These are phyloP conservation scores for Sinotaia quadrata DNA, from an alignment of 2,888 invertebrate species.

Conservation along the genomic window DNA sequence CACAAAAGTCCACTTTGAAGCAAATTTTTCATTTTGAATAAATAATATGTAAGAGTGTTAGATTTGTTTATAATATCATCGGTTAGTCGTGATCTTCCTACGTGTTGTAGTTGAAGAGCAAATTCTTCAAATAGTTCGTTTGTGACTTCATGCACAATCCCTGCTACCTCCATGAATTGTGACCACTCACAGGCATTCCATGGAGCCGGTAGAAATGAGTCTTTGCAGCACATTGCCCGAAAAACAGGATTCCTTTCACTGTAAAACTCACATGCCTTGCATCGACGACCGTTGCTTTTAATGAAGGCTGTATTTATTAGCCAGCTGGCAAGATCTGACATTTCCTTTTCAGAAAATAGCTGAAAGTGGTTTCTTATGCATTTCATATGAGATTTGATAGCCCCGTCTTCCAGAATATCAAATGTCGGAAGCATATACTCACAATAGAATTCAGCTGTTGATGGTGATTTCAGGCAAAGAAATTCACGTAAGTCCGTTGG, in stretches of 20 bases:
- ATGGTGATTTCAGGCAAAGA: constrained; percentile 31
- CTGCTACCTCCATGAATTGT: constrained; percentile 32
- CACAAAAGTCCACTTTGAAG: constrained; percentile 2
- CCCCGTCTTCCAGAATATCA: constrained; percentile 6
- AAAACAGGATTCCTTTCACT: constrained; percentile 47
- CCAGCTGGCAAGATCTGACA: neutral
- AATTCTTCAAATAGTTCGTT: constrained; percentile 33
- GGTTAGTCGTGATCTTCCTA: constrained; percentile 20
- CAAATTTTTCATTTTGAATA: constrained; percentile 22
- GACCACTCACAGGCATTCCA: constrained; percentile 16
- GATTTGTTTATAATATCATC: constrained; percentile 23
- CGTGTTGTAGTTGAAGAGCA: constrained; percentile 31
- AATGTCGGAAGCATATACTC: constrained; percentile 34
- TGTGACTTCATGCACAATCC: constrained; percentile 34
- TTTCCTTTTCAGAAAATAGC: constrained; percentile 21
- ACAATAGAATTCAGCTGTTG: constrained; percentile 31
- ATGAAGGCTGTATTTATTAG: constrained; percentile 40
- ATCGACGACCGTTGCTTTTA: constrained; percentile 39
- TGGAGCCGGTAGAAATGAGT: constrained; percentile 42
- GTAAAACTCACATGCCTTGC: constrained; percentile 46
- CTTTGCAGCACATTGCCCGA: constrained; percentile 41
- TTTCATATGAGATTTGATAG: constrained; percentile 27
- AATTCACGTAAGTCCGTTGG: constrained; percentile 34
- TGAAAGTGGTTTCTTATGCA: constrained; percentile 21
- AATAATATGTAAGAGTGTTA: constrained; percentile 19